Evolutionary conservation across 92 coral and sea anemone species (phyloP).

Genomic region (Virgularia gustaviana): DNA sequence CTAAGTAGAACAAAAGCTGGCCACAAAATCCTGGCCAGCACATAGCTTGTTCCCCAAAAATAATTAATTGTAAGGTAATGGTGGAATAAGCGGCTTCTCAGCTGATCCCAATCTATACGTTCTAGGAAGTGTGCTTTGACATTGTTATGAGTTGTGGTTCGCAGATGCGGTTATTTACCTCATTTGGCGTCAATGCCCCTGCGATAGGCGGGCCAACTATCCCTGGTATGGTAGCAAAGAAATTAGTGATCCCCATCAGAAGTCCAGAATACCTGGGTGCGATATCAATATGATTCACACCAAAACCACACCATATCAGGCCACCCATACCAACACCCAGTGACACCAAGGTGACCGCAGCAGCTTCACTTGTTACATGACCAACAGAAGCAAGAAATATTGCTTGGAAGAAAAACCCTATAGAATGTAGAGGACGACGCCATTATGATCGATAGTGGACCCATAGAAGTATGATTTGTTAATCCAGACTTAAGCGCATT

Average conservation of each 20-base stretch:
- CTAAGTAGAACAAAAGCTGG: too few relatives aligned
- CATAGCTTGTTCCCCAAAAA: not conserved
- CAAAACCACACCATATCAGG: conserved; percentile 89
- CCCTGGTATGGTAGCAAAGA: conserved; percentile 86
- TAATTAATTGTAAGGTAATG: too few relatives aligned
- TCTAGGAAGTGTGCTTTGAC: too few relatives aligned
- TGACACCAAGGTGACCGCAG: conserved; percentile 70
- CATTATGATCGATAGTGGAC: too few relatives aligned
- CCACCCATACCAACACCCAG: conserved; percentile 93
- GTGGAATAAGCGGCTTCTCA: too few relatives aligned
- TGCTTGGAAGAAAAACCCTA: conserved; percentile 79
- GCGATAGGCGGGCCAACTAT: conserved; percentile 86
- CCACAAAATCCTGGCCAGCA: too few relatives aligned
- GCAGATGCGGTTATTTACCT: conserved; percentile 42
- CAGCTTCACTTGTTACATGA: conserved; percentile 64
- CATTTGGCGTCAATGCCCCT: conserved; percentile 73
- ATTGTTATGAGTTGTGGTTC: not conserved
- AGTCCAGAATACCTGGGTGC: conserved; percentile 88
- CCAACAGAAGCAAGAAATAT: conserved; percentile 72
- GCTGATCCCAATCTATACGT: too few relatives aligned
- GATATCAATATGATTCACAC: conserved; percentile 89
- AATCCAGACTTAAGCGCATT: not conserved
- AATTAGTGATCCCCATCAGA: conserved; percentile 81
- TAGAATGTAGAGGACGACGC: too few relatives aligned
- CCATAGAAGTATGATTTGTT: too few relatives aligned